Conservation (phyloP, 2,888 invertebrate species). For the Lumbricus terrestris region DNA sequence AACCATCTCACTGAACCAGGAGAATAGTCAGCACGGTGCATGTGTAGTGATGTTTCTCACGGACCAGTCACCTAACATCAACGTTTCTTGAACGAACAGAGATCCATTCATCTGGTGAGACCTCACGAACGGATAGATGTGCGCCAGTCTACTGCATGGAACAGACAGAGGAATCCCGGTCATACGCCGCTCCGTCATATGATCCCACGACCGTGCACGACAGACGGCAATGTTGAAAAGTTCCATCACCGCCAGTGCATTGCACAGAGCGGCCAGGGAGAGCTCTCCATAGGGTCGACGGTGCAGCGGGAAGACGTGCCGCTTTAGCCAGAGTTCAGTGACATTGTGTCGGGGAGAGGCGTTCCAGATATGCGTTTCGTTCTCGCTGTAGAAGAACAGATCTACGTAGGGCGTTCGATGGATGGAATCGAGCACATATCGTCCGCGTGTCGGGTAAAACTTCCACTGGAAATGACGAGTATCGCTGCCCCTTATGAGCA, state of each 20-base stretch:
- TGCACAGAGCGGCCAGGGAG: constrained; percentile 34
- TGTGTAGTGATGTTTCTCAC: neutral
- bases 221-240: constrained; percentile 25
- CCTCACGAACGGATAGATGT: constrained; percentile 17
- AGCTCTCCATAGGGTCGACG: constrained; percentile 35
- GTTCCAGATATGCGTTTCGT: constrained; percentile 43
- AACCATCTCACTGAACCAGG: neutral
- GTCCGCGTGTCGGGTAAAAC: constrained; percentile 39
- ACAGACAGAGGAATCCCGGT: neutral
- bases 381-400: constrained; percentile 44
- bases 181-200: neutral
- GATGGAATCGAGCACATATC: constrained; percentile 33
- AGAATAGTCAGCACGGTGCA: neutral
- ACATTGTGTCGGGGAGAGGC: constrained; percentile 23
- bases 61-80: neutral
- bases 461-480: constrained; percentile 39
- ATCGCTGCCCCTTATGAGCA: constrained; percentile 18
- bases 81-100: neutral
- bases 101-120: neutral
- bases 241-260: constrained; percentile 31
- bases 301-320: constrained; percentile 36
- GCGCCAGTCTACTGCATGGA: constrained; percentile 12
- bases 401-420: constrained; percentile 47
- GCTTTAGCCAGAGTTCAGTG: constrained; percentile 26
- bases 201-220: neutral